Evolutionary conservation across 2,888 invertebrate genomes (phyloP), one percentile per base, ranked within the genome.

Genomic region (Mimas tiliae): DNA sequence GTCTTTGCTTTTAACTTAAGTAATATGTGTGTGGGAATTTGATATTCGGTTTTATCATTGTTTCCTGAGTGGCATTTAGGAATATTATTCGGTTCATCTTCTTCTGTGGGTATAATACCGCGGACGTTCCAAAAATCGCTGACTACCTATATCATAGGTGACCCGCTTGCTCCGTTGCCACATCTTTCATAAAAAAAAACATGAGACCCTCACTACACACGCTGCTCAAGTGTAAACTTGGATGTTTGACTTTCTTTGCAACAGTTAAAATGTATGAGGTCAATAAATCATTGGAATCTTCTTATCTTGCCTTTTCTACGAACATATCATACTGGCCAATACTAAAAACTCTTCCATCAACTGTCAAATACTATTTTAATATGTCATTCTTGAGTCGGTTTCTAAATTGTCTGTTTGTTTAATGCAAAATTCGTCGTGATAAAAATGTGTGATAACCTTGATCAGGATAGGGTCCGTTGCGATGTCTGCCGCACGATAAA

Each of bases 401-500:
- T 42, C 53, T 34, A 53, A 53, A 53, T 53, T 53, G 14, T 11
- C 16, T n/a, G 53, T 53, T 0, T 1, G 7, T 9, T 50, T 14
- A n/a, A 48, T 48, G n/a, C 6, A 14, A 48, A 48, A 48, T 48
- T 48, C 7, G 14, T 48, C n/a, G 47, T 48, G n/a, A n/a, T 48
- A 21, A n/a, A 16, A 74, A 90, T 90, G 90, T 85, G 87, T 79
- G 86, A 85, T n/a, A 85, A 85, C 67, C 63, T 85, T 50, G 81
- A 81, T 19, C 68, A 77, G 9, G 80, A 81, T 12, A 83, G 85
- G 21, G 71, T 79, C n/a, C 67, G 79, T 38, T 92, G 92, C 78
- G 90, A 91, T 53, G 82, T 86, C 0, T 92, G 91, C 67, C 87
- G 91, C 4, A 93, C 93, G 9, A 93, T 93, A 63, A 93, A 93